Percentiles rank a stretch among this genome's conserved stretches.
Conservation (phyloP, 2,797 vertebrate genomes). For the Allobates femoralis region DNA sequence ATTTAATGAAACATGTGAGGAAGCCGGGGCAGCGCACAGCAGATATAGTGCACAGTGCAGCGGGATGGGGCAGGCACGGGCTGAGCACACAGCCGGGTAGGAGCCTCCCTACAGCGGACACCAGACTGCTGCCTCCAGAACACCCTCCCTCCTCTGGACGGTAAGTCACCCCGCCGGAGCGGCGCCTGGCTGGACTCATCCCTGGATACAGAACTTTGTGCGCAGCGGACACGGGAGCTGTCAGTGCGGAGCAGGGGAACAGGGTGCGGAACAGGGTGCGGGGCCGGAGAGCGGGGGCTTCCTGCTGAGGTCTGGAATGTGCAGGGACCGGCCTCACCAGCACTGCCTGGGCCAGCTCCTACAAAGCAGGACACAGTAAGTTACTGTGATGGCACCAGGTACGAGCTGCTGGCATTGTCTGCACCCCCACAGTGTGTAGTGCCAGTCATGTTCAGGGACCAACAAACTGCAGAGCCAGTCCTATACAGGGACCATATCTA, state of each 20-base stretch:
- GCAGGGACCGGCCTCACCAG: neutral
- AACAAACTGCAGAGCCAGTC: too few relatives aligned
- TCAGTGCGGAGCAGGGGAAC: too few relatives aligned
- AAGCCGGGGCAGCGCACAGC: constrained; percentile 19
- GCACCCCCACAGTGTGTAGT: neutral
- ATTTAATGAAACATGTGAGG: constrained; percentile 54
- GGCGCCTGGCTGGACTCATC: neutral
- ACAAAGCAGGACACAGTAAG: neutral
- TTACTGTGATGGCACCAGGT: neutral
- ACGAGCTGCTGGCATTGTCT: neutral
- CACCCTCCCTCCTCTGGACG: neutral
- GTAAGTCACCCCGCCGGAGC: constrained; percentile 35
- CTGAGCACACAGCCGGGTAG: constrained; percentile 47
- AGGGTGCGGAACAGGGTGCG: neutral
- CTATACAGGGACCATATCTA: neutral
- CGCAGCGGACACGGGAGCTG: neutral
- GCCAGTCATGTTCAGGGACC: too few relatives aligned
- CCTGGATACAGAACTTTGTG: constrained; percentile 9
- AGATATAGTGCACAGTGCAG: too few relatives aligned
- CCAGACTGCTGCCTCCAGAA: neutral
- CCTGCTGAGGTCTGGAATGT: neutral
- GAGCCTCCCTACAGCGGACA: neutral
- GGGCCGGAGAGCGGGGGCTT: neutral
- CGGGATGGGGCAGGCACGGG: constrained; percentile 66
- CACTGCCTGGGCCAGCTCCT: too few relatives aligned